These are phyloP conservation scores for Nesidiocoris tenuis DNA, from an alignment of 2,888 invertebrate genomes.

Conservation along the genomic window DNA sequence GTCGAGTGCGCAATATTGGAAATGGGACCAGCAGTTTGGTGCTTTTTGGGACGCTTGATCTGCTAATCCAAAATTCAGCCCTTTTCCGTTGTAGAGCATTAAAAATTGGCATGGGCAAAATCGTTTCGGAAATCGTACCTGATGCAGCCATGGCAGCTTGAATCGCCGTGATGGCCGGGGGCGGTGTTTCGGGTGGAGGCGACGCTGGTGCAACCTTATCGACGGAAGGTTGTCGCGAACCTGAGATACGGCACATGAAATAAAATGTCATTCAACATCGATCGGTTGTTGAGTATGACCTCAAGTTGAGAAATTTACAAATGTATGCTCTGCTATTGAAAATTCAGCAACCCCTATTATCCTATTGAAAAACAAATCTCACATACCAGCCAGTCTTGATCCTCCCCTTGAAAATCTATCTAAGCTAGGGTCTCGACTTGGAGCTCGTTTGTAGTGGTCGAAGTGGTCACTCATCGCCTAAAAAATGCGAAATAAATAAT, in stretches of 20 bases:
- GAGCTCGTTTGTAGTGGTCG: slow-evolving; percentile 90
- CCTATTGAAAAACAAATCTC: background rate
- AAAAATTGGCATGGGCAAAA: background rate
- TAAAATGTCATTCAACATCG: background rate
- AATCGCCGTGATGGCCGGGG: slow-evolving; percentile 56
- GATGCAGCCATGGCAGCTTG: slow-evolving; percentile 40
- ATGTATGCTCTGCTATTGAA: background rate
- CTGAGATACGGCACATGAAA: slow-evolving; percentile 44
- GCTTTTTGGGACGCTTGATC: no score
- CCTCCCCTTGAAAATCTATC: slow-evolving; percentile 63
- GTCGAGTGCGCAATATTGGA: no score
- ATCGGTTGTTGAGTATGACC: background rate
- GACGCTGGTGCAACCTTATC: slow-evolving; percentile 58
- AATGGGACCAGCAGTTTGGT: no score
- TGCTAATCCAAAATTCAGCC: no score
- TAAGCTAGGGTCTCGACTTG: slow-evolving; percentile 82
- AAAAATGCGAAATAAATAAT: slow-evolving; percentile 28
- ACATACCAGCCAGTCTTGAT: slow-evolving; percentile 52
- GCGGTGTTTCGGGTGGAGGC: slow-evolving; percentile 52
- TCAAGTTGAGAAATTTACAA: background rate
- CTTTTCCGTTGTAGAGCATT: no score
- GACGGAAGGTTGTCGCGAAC: slow-evolving; percentile 75
- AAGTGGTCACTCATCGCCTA: slow-evolving; percentile 84
- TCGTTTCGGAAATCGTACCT: slow-evolving; percentile 1
- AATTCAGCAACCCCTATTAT: background rate